phyloP scores from a whole-genome alignment of 1,140 invertebrate species.

The Danaus melanippus region DNA sequence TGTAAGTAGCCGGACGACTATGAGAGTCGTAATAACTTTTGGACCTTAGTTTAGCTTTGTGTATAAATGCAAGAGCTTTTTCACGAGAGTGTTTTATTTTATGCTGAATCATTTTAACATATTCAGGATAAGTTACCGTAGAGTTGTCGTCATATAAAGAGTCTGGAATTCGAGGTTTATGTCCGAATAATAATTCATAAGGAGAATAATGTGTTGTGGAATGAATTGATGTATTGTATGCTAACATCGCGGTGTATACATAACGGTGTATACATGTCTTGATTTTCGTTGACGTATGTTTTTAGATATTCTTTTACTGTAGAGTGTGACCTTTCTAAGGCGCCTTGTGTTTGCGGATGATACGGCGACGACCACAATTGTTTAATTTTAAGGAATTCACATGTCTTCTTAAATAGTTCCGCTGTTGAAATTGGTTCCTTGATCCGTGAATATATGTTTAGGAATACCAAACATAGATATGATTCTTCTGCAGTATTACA shows the following conservation, averaged over 20 bases:
- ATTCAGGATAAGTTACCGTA: slow-evolving; percentile 16
- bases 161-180: slow-evolving; percentile 13
- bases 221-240: slow-evolving; percentile 35
- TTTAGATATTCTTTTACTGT: slow-evolving; percentile 32
- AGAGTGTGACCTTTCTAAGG: no score
- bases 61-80: no score
- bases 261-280: slow-evolving; percentile 25
- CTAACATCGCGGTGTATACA: slow-evolving; percentile 24
- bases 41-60: no score
- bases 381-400: slow-evolving; percentile 15
- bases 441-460: slow-evolving; percentile 13
- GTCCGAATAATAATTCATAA: slow-evolving; percentile 38
- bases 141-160: slow-evolving; percentile 12
- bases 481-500: no score
- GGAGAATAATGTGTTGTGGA: slow-evolving; percentile 30
- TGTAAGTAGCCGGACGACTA: no score
- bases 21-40: no score
- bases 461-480: slow-evolving; percentile 14
- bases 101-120: no score
- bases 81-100: no score
- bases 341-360: slow-evolving; percentile 13
- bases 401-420: slow-evolving; percentile 12
- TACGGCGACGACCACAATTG: slow-evolving; percentile 13
- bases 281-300: slow-evolving; percentile 12
- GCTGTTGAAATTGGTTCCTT: slow-evolving; percentile 12